A percentile compares a stretch with the other conserved stretches of the same genome.
phyloP scores from a whole-genome alignment of 2,113 vertebrate species.

The Rutilus rutilus region DNA sequence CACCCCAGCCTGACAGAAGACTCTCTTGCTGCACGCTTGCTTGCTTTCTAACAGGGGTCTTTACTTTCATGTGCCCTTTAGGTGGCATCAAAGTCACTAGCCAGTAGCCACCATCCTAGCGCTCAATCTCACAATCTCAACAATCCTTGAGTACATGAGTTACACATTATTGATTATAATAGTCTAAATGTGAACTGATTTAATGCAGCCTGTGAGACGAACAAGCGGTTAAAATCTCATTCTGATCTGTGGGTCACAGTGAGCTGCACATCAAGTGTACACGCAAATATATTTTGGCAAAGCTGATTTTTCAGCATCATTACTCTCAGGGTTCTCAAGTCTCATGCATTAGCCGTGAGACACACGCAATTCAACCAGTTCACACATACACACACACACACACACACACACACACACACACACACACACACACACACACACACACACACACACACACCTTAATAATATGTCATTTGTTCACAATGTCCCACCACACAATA shows the following conservation, averaged over 20 bases:
- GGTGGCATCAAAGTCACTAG: constrained; percentile 26
- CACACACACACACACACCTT: too few relatives aligned
- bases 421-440: too few relatives aligned
- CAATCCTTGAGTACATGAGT: not conserved
- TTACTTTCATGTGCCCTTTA: constrained; percentile 20
- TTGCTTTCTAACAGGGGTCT: constrained; percentile 5
- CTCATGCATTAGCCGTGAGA: too few relatives aligned
- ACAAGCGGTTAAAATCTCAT: not conserved
- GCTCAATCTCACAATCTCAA: not conserved
- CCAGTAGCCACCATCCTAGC: not conserved
- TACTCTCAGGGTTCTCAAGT: too few relatives aligned
- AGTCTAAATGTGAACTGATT: not conserved
- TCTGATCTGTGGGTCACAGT: not conserved
- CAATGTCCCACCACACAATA: too few relatives aligned
- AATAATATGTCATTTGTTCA: too few relatives aligned
- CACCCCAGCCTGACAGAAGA: constrained; percentile 33
- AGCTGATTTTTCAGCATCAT: too few relatives aligned
- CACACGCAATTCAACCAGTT: too few relatives aligned
- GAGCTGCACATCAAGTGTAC: not conserved
- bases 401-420: too few relatives aligned
- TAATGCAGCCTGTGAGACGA: not conserved
- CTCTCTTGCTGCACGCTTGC: not conserved
- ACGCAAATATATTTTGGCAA: not conserved
- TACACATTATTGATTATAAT: not conserved
- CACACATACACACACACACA: too few relatives aligned